Evolutionary conservation across 2,797 vertebrate genomes (phyloP), one percentile per base, ranked within the genome.

Genomic region (Tarsius wallacei): DNA sequence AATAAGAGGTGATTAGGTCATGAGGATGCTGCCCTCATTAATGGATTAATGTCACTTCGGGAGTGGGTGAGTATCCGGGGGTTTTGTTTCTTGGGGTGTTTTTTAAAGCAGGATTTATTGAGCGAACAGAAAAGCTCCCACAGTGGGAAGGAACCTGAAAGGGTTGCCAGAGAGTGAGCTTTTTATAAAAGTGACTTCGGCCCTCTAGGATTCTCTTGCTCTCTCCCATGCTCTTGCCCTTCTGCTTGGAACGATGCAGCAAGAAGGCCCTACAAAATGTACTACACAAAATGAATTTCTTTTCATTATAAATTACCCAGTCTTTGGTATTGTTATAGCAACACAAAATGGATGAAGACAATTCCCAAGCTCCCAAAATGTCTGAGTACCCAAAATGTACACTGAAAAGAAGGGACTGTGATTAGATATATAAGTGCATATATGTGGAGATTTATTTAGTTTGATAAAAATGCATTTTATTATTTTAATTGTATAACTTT

Each of bases 401-500:
- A 83, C 47, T n/a, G 11, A 70, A 70, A 84, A 93, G 53, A 9
- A 70, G 5, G 59, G 31, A 71, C 64, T 53, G 17, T 64, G 21
- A 33, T 76, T 57, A 31, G 13, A 33, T 73, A 49, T 47, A 5
- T 24, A 36, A 76, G 28, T 49, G 26, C 24, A 49, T 17, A 14
- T 33, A 49, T 15, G 11, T 59, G 3, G 19, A 8, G 47, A 70
- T 74, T 73, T 28, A 89, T 74, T 81, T 57, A 74, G 87, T 74
- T 82, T 51, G 33, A 51, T 87, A 86, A 90, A 81, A n/a, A 53
- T 89, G 76, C 42, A 42, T 90, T 84, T 85, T 51, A 15, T 49
- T 57, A 47, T 85, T 89, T 63, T 90, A 49, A 57, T 24, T 57
- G 31, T 63, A 24, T 64, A 64, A 42, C 42, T 42, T 42, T 42